Evolutionary conservation across 2,113 vertebrate genomes (phyloP), one percentile per base, ranked within the genome.

Genomic region (Poecilia latipinna): DNA sequence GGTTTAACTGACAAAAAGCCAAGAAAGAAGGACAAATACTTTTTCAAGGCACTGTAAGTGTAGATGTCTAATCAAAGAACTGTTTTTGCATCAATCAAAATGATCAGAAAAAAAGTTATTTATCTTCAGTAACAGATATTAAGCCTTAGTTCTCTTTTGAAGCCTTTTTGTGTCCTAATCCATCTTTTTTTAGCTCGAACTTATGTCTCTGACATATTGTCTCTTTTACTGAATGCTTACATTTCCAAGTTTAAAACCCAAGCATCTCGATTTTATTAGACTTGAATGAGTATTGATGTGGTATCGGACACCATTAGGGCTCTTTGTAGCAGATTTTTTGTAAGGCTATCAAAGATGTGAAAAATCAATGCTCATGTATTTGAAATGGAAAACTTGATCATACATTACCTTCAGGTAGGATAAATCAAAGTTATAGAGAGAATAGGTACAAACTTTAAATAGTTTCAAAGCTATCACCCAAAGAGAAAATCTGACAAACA

Each of bases 291-390:
- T 92, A 90, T 92, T 90, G 90, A 91, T 89, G 75, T 80, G 84
- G 61, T 82, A 89, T 89, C 83, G 86, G 65, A 70, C 73, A 81
- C 85, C 77, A 86, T 92, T 87, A 89, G 73, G 77, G 44, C 44
- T 63, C 74, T 84, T 87, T 79, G 67, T 85, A 85, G 90, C 84
- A 86, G 86, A 88, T 87, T 82, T 74, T 82, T 64, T 42, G 37
- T 32, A 42, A 84, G 62, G 71, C 73, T 81, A 76, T 90, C 83
- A 82, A 70, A 37, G 65, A 69, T 81, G 74, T 72, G 68, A 76
- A 85, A 88, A 91, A 90, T 91, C 87, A 83, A 90, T 91, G 51
- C 80, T 85, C 82, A 90, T 91, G 86, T 84, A 92, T 91, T 89
- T 82, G 51, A 82, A 90, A 92, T 92, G 83, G 83, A 87, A 91